Base-by-base conservation (phyloP, 2,888 invertebrate genomes). In the Brachylomia viminalis region DNA sequence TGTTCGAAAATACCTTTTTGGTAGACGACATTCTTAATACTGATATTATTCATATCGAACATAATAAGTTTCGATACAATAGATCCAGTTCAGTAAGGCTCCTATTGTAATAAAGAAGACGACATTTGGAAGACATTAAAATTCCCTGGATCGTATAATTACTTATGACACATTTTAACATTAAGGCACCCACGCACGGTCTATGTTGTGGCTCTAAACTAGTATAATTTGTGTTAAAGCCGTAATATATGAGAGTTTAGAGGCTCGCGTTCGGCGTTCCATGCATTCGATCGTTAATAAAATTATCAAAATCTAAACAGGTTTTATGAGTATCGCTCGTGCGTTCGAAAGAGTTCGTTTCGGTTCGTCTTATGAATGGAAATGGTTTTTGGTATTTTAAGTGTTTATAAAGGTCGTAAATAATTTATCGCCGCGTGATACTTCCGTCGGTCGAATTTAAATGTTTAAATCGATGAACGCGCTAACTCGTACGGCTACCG, bases 211-310 rank as follows among this genome's bases (percentile, higher is more conserved):
- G 93, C 94, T 95, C 91, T 94, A 95, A 95, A 95, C 93, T 95
- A 92, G 95, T 96, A 96, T 96, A 96, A 96, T 96, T 96, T 96
- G 96, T 96, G 96, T 95, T 96, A 96, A 96, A 95, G 95, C 96
- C 85, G 93, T 96, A 96, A 96, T 96, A 96, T 96, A 96, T 96
- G 96, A 94, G 94, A 94, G 92, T 95, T 95, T 93, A 92, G 94
- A 94, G 93, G 92, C 95, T 94, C 93, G 93, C 92, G 92, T 91
- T 92, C 93, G 92, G 91, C 91, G 94, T 92, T 93, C 94, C 95
- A 91, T 94, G 93, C 94, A 93, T 95, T 94, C 92, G 95, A 93
- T 95, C 95, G 95, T 96, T 96, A 96, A 96, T 96, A 96, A 96
- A 96, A 96, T 96, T 95, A 96, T 96, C 96, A 96, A 96, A 96